Evolutionary conservation across 2,113 vertebrate species (phyloP).

Genomic region (Pseudopipra pipra): DNA sequence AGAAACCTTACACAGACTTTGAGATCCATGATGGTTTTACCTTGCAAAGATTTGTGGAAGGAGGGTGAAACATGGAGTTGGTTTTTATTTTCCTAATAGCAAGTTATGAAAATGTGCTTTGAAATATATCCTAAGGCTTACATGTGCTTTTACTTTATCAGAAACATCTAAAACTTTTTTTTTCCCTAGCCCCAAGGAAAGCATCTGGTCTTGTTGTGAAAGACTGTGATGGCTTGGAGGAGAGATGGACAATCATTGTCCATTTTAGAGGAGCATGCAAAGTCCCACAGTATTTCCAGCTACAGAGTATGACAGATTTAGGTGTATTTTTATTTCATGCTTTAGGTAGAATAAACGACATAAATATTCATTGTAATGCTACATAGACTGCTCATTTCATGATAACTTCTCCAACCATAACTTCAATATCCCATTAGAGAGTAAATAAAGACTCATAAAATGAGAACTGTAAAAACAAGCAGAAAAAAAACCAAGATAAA

Average conservation of each 20-base stretch:
- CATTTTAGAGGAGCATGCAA: neutral
- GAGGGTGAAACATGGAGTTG: neutral
- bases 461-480: neutral
- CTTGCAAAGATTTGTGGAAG: neutral
- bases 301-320: neutral
- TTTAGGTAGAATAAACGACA: neutral
- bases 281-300: neutral
- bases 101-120: neutral
- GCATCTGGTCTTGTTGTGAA: slow-evolving; percentile 1
- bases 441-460: neutral
- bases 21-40: neutral
- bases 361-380: neutral
- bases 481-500: neutral
- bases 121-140: neutral
- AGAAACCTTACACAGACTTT: neutral
- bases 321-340: neutral
- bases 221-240: neutral
- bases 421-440: neutral
- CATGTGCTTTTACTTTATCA: slow-evolving; percentile 15
- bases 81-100: neutral
- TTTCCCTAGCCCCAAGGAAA: neutral
- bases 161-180: neutral
- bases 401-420: neutral
- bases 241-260: neutral
- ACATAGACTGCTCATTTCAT: neutral